Evolutionary conservation across 2,888 invertebrate species (phyloP).

Genomic region (Lithophane socia): DNA sequence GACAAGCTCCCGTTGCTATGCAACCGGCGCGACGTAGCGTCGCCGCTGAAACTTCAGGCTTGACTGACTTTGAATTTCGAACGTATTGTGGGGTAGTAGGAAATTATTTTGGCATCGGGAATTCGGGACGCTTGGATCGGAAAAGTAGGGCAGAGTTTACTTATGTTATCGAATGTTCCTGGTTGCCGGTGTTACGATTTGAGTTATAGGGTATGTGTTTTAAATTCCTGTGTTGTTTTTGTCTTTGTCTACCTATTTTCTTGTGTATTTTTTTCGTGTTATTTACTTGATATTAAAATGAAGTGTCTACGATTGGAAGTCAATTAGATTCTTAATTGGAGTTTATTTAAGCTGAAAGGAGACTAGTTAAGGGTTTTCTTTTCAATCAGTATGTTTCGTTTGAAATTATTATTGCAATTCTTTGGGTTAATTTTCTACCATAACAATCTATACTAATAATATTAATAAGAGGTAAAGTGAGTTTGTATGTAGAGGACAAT

Average conservation of each 20-base stretch:
- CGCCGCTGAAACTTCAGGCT: conserved; percentile 51
- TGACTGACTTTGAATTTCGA: conserved; percentile 47
- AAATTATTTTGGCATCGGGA: conserved; percentile 47
- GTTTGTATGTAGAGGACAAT: not conserved
- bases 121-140: conserved; percentile 17
- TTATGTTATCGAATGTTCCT: conserved; percentile 6
- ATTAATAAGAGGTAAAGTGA: not conserved
- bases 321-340: not conserved
- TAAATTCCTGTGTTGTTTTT: not conserved
- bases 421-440: not conserved
- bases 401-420: too few relatives aligned
- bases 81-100: conserved; percentile 52
- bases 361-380: too few relatives aligned
- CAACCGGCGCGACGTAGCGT: conserved; percentile 50
- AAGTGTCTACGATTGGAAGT: not conserved
- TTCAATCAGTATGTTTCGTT: not conserved
- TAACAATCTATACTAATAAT: not conserved
- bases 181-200: not conserved
- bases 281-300: not conserved
- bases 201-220: not conserved
- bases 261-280: not conserved
- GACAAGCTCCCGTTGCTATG: conserved; percentile 44
- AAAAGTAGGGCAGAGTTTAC: conserved; percentile 31
- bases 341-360: not conserved
- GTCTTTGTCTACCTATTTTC: not conserved